These are phyloP conservation scores for Marronus borbonicus DNA, from an alignment of 2,888 invertebrate species.

Conservation along the genomic window DNA sequence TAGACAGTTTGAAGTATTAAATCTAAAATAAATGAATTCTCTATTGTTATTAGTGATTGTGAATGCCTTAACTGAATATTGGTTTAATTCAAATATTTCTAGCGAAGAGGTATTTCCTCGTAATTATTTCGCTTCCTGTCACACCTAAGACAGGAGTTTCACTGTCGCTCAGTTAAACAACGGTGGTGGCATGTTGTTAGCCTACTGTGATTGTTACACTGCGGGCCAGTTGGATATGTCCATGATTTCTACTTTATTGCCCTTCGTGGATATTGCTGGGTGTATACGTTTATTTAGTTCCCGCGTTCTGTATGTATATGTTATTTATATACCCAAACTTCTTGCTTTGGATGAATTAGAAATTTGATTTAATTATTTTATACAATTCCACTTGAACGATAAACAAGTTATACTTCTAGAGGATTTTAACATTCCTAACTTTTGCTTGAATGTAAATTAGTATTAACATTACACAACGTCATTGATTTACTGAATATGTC, in stretches of 20 bases:
- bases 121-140: not conserved
- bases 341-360: not conserved
- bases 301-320: not conserved
- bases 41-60: not conserved
- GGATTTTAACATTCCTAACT: not conserved
- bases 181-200: not conserved
- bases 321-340: not conserved
- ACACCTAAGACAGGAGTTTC: not conserved
- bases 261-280: not conserved
- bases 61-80: constrained; percentile 10
- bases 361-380: not conserved
- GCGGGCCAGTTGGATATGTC: not conserved
- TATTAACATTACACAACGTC: too few species aligned
- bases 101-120: not conserved
- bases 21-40: not conserved
- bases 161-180: not conserved
- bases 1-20: not conserved
- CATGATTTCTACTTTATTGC: not conserved
- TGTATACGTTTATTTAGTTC: not conserved
- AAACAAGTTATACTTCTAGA: not conserved
- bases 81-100: not conserved
- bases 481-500: too few species aligned
- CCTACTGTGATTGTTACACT: not conserved
- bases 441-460: not conserved
- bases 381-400: not conserved